Evolutionary conservation across 1,140 invertebrate species (phyloP).

Genomic region (Mya arenaria): DNA sequence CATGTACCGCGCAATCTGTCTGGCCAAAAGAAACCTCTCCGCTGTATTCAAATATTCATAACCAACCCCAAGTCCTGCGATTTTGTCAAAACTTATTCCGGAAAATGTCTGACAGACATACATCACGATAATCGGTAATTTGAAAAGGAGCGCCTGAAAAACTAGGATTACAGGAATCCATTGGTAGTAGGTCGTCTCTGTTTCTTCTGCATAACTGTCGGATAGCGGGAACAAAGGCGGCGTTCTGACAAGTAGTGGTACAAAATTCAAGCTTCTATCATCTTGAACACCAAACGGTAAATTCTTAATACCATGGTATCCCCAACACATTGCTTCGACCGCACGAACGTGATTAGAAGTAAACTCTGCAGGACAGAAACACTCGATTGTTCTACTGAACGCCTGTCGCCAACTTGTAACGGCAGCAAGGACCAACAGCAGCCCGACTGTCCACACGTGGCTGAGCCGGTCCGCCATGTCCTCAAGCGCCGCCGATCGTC

Average conservation of each 20-base stretch:
- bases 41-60: constrained; percentile 12
- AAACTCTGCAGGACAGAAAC: constrained; percentile 23
- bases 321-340: constrained; percentile 24
- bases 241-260: no score
- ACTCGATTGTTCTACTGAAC: constrained; percentile 7
- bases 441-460: constrained; percentile 52
- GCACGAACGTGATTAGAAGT: neutral
- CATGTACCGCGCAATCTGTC: constrained; percentile 23
- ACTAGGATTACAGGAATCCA: constrained; percentile 35
- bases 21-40: neutral
- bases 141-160: constrained; percentile 40
- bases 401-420: constrained; percentile 34
- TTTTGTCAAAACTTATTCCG: constrained; percentile 39
- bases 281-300: no score
- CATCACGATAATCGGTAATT: constrained; percentile 32
- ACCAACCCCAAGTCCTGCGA: constrained; percentile 14
- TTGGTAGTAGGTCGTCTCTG: constrained; percentile 13
- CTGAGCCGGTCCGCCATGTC: constrained; percentile 49
- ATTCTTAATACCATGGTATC: constrained; percentile 16
- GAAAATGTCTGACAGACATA: constrained; percentile 29
- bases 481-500: constrained; percentile 12
- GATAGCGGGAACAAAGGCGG: no score
- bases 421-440: constrained; percentile 19
- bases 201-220: neutral
- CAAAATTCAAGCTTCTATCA: no score